Evolutionary conservation across 2,888 invertebrate species (phyloP).

Genomic region (Saturnia japonica): DNA sequence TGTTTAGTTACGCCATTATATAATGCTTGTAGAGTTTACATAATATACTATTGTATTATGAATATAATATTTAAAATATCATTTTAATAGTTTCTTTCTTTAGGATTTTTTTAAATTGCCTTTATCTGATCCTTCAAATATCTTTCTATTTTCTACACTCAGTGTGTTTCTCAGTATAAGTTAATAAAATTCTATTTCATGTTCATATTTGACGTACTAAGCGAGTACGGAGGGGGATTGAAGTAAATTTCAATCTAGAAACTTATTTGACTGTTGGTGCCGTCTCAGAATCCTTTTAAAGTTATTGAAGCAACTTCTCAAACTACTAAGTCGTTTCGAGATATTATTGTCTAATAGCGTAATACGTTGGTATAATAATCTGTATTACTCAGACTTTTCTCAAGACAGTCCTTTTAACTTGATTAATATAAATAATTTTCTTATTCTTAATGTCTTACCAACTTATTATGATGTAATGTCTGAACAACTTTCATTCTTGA

Average conservation of each 20-base stretch:
- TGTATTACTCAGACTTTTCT: neutral
- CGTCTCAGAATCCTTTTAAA: conserved; percentile 56
- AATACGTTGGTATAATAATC: conserved; percentile 4
- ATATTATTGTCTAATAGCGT: conserved; percentile 30
- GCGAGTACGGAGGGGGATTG: conserved; percentile 31
- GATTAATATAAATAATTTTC: neutral
- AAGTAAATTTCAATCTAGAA: conserved; percentile 49
- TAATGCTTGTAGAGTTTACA: neutral
- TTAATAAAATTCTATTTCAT: conserved; percentile 21
- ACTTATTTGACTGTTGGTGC: conserved; percentile 53
- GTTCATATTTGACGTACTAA: conserved; percentile 25
- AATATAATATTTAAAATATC: neutral
- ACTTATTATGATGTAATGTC: neutral
- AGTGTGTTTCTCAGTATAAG: neutral
- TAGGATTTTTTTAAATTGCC: neutral
- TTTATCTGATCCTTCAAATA: neutral
- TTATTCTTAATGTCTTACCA: neutral
- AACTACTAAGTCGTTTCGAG: conserved; percentile 29
- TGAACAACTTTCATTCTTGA: neutral
- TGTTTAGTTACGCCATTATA: neutral
- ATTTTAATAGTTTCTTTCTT: neutral
- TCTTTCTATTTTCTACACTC: neutral
- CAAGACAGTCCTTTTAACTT: neutral
- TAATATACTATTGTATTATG: no score
- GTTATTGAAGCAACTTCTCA: conserved; percentile 49